Base-by-base conservation (phyloP, 1,140 invertebrate species). In the Bombus soroeensis region DNA sequence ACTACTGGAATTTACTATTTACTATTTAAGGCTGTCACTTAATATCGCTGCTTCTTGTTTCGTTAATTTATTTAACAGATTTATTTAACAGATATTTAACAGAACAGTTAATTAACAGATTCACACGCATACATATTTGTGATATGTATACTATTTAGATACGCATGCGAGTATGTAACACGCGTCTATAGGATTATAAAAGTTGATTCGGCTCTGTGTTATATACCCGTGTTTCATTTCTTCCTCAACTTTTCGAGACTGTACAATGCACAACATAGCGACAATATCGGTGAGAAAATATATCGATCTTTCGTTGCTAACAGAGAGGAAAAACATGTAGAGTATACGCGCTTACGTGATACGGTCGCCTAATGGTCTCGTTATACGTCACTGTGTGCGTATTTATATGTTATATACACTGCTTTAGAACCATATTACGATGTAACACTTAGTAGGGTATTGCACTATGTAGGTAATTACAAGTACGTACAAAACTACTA, bases 1-100 rank as follows among this genome's bases (percentile, higher is more conserved):
- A 89, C 93, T 94, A 94, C 93, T 92, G 93, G 93, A 93, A 94
- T 94, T 93, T 92, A 90, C 92, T 94, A 94, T 94, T 92, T 89
- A 90, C 92, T 92, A 91, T 92, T 92, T 92, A 87, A 93, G 86
- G 80, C 79, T 72, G 81, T 82, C 92, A 89, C 88, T 91, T 89
- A 32, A n/a, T 76, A 92, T 92, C 88, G 87, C 86, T 74, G 71
- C 64, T 64, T 79, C 81, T 83, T 83, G 81, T 91, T 89, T 89
- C 79, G 74, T 92, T 90, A 91, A 92, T 91, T 88, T 92, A 90
- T 92, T 89, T 87, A 10, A n/a, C n/a, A n/a, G n/a, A n/a, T n/a
- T n/a, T n/a, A n/a, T n/a, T n/a, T n/a, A n/a, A n/a, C n/a, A n/a
- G n/a, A n/a, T n/a, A n/a, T n/a, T n/a, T n/a, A n/a, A n/a, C n/a